A percentile compares a stretch with the other conserved stretches of the same genome.
These are phyloP conservation scores for Heliconius hewitsoni DNA, from an alignment of 1,140 invertebrate genomes.

Conservation along the genomic window DNA sequence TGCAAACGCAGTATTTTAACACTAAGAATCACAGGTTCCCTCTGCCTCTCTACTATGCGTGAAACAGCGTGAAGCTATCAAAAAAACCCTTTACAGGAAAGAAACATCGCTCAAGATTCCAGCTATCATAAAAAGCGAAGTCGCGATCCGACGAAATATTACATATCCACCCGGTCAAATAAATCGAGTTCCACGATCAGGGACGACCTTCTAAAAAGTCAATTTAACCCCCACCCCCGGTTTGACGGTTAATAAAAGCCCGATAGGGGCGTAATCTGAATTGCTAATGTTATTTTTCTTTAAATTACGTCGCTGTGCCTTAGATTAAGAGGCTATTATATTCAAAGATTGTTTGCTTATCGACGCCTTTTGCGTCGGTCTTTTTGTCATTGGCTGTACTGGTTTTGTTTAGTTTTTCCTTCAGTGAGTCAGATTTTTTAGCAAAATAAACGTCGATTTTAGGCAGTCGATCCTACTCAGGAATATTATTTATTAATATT, in stretches of 20 bases:
- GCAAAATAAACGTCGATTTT: not conserved
- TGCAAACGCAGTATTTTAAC: no score
- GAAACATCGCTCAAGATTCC: no score
- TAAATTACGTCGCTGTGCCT: slow-evolving; percentile 67
- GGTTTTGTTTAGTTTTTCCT: slow-evolving; percentile 5
- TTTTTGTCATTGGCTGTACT: slow-evolving; percentile 38
- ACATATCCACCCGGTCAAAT: slow-evolving; percentile 48
- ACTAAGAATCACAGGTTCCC: no score
- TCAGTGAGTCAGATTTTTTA: not conserved
- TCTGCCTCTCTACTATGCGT: no score
- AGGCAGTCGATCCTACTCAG: no score
- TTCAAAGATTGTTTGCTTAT: slow-evolving; percentile 61
- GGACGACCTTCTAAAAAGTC: slow-evolving; percentile 60
- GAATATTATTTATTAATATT: no score
- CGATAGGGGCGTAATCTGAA: slow-evolving; percentile 70
- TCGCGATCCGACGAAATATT: slow-evolving; percentile 23
- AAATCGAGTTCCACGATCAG: slow-evolving; percentile 59
- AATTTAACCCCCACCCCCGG: slow-evolving; percentile 62
- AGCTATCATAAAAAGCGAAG: no score
- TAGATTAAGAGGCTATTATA: slow-evolving; percentile 67
- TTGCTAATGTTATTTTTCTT: slow-evolving; percentile 80
- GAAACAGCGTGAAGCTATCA: no score
- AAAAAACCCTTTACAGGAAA: no score
- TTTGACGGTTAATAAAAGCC: slow-evolving; percentile 75
- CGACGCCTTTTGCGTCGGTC: slow-evolving; percentile 38